phyloP scores from a whole-genome alignment of 2,888 invertebrate genomes.

The Hylaea fasciaria region DNA sequence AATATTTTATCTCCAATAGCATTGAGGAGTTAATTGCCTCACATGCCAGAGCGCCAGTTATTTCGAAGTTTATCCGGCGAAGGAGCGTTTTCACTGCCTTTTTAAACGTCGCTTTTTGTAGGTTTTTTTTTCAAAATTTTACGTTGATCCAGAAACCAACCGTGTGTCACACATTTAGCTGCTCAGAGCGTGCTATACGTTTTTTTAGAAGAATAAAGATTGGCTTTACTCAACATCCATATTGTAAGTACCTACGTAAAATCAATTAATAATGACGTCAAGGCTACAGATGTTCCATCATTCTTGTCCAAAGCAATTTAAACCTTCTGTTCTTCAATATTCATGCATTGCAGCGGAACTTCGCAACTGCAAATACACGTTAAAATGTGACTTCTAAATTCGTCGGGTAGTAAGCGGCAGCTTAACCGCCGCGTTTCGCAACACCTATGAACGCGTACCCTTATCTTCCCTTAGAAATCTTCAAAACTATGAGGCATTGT shows the following conservation, averaged over 20 bases:
- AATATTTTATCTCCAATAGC: constrained; percentile 41
- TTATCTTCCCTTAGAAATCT: constrained; percentile 25
- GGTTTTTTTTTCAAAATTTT: too few relatives aligned
- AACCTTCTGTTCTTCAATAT: too few relatives aligned
- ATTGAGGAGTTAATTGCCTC: constrained; percentile 39
- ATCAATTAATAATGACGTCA: neutral
- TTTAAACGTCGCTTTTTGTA: neutral
- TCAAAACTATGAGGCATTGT: constrained; percentile 33
- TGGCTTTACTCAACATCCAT: too few relatives aligned
- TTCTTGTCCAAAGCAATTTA: too few relatives aligned
- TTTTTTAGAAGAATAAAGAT: too few relatives aligned
- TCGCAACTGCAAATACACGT: too few relatives aligned
- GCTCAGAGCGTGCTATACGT: too few relatives aligned
- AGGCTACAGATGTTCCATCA: neutral
- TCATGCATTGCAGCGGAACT: too few relatives aligned
- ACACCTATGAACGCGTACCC: constrained; percentile 10
- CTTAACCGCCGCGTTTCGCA: neutral
- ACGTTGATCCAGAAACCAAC: too few relatives aligned
- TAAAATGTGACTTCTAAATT: too few relatives aligned
- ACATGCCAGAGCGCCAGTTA: constrained; percentile 28
- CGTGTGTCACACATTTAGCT: too few relatives aligned
- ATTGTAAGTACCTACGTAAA: too few relatives aligned
- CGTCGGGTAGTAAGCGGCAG: neutral
- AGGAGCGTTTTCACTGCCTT: neutral
- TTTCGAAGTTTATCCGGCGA: constrained; percentile 19